Base-by-base conservation (phyloP, 2,888 invertebrate genomes). In the Drosophila kanekoi region DNA sequence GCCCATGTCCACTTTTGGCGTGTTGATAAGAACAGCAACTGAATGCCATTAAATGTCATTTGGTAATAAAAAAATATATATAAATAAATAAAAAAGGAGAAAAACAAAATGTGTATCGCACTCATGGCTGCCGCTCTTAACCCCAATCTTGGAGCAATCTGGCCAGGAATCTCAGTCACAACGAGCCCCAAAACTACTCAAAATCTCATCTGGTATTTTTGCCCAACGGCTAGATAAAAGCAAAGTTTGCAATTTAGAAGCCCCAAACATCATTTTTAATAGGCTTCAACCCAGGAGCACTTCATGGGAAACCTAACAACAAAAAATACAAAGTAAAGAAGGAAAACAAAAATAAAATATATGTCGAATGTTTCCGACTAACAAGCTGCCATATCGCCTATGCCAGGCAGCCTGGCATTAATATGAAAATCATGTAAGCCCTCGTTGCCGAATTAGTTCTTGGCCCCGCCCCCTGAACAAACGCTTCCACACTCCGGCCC, bases 401-500 rank as follows among this genome's bases (percentile, higher is more conserved):
- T 51, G 59, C 56, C 20, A 35, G 59, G 52, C 20, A 35, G 48
- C 61, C 62, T 45, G 41, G 28, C 72, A 77, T 75, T 76, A 72
- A 64, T 72, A 77, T 76, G 67, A 77, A 64, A 76, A 77, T 64
- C 73, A 72, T 75, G 75, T 61, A 54, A 64, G 64, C 41, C 61
- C 75, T 52, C 48, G 61, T 78, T 74, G 79, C 78, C 61, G 78
- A 66, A 77, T 74, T 72, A 77, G 59, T 76, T 76, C 33, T 48
- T 62, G 43, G 16, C 35, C 37, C 28, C 45, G 10, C 38, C 28
- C 6, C 38, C 28, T 28, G 23, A 13, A 1, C 16, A 20, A 18
- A 14, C 16, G 6, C 33, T 28, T 1, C 2, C 16, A 13, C 13
- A 2, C 18, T 2, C 28, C 43, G 18, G 11, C 9, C 3, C 8